Percentiles rank a stretch among this genome's conserved stretches.
These are phyloP conservation scores for Callimico goeldii DNA, from an alignment of 2,797 vertebrate species.

Conservation along the genomic window DNA sequence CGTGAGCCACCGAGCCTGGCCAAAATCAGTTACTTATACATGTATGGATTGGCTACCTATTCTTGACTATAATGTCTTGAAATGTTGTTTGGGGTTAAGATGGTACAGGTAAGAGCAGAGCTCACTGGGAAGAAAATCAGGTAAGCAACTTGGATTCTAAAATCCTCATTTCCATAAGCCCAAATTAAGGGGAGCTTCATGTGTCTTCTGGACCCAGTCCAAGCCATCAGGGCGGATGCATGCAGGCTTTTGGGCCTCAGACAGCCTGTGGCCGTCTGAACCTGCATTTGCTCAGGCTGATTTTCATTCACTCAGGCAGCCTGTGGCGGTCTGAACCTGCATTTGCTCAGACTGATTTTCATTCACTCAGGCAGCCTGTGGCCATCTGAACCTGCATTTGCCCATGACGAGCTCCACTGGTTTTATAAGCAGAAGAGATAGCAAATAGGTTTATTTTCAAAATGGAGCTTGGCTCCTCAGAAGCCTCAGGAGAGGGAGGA, in stretches of 20 bases:
- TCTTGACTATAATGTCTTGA: not conserved
- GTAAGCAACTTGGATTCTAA: not conserved
- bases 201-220: not conserved
- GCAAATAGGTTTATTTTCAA: constrained; percentile 20
- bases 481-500: not conserved
- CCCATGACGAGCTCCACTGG: not conserved
- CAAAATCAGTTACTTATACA: not conserved
- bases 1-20: no score
- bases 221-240: not conserved
- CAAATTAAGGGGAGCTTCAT: not conserved
- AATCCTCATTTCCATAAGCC: not conserved
- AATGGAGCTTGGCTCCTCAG: constrained; percentile 14
- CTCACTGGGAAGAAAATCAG: not conserved
- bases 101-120: not conserved
- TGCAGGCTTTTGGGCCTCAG: not conserved
- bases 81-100: not conserved
- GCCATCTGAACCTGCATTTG: not conserved
- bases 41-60: not conserved
- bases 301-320: not conserved
- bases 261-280: not conserved
- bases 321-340: not conserved
- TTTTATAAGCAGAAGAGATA: constrained; percentile 1
- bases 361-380: not conserved
- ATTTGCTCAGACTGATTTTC: not conserved
- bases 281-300: not conserved